Conservation (phyloP, 2,113 vertebrate genomes). For the human region GRCh38 chr4:58017501-58018000, state of each 20-base stretch:
- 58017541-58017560: not conserved
- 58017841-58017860: not conserved
- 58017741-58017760: not conserved
- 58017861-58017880: not conserved
- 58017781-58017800: not conserved
- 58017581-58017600: not conserved
- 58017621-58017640: not conserved
- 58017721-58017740: not conserved
- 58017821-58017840: not conserved
- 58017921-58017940: not conserved
- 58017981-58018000: not conserved
- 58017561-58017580: not conserved
- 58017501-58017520: not conserved
- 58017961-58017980: not conserved
- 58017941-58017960: not conserved
- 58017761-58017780: not conserved
- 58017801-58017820: not conserved
- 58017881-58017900: not conserved
- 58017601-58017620: not conserved
- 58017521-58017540: not conserved
- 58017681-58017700: not conserved
- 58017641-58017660: not conserved
- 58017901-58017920: not conserved
- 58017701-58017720: not conserved
- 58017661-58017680: not conserved